A percentile compares a stretch with the other conserved stretches of the same genome.
Conservation (phyloP, 2,113 vertebrate species). For the Mola mola region DNA sequence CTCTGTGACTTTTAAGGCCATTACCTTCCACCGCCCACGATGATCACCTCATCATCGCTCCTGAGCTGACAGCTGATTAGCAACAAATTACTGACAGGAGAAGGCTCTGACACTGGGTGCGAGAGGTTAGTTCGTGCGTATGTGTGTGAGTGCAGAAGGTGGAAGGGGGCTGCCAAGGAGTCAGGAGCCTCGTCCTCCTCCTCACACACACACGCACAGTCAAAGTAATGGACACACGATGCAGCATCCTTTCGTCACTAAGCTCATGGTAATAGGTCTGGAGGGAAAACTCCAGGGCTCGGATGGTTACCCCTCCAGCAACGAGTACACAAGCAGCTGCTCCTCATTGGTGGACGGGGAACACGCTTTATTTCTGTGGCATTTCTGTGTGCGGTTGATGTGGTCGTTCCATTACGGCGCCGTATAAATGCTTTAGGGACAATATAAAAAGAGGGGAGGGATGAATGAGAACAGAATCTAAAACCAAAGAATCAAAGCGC, state of each 20-base stretch:
- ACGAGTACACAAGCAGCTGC: slow-evolving; percentile 54
- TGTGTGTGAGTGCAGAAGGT: background rate
- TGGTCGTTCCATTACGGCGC: no score
- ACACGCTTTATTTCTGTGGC: no score
- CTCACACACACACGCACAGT: slow-evolving; percentile 18
- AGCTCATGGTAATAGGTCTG: slow-evolving; percentile 63
- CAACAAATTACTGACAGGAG: slow-evolving; percentile 94
- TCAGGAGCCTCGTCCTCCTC: slow-evolving; percentile 28
- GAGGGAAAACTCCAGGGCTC: slow-evolving; percentile 29
- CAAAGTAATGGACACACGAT: slow-evolving; percentile 58
- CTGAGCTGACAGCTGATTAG: slow-evolving; percentile 98
- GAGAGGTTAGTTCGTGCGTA: slow-evolving; percentile 26
- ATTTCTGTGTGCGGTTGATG: no score
- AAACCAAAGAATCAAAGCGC: no score
- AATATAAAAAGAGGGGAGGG: no score
- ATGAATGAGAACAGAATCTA: no score
- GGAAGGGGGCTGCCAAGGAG: slow-evolving; percentile 24
- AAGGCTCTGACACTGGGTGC: slow-evolving; percentile 79
- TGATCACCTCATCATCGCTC: slow-evolving; percentile 92
- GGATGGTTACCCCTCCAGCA: slow-evolving; percentile 31
- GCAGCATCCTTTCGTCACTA: slow-evolving; percentile 23
- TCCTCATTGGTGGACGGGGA: slow-evolving; percentile 48
- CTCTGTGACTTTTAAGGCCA: slow-evolving; percentile 99
- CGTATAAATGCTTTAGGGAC: no score
- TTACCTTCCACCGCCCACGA: slow-evolving; percentile 91